Percentiles rank a stretch among this genome's conserved stretches.
Conservation (phyloP, 2,113 vertebrate genomes). For the Anoplopoma fimbria region DNA sequence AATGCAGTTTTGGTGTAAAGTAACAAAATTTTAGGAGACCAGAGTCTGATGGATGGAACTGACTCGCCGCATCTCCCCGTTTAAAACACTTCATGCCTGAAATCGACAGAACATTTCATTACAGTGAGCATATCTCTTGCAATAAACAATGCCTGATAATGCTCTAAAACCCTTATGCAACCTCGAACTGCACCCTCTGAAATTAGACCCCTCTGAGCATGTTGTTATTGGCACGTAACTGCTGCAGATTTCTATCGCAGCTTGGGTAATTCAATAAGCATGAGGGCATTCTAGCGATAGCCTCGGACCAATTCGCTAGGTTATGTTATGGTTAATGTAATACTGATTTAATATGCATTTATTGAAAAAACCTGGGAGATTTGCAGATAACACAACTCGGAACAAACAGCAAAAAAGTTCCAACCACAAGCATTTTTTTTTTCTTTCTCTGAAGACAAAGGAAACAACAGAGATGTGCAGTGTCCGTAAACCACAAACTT, state of each 20-base stretch:
- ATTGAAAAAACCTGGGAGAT: conserved; percentile 71
- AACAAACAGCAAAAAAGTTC: conserved; percentile 52
- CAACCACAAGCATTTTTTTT: conserved; percentile 21
- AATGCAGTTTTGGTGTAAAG: not conserved
- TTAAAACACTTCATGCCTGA: conserved; percentile 59
- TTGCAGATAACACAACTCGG: conserved; percentile 56
- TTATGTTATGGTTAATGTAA: conserved; percentile 71
- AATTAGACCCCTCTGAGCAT: conserved; percentile 78
- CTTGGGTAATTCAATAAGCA: conserved; percentile 86
- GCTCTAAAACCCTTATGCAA: conserved; percentile 79
- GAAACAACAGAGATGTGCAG: conserved; percentile 39
- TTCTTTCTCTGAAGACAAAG: conserved; percentile 19
- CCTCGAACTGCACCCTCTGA: conserved; percentile 72
- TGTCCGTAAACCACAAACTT: conserved; percentile 44
- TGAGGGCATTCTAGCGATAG: conserved; percentile 74
- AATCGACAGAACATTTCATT: conserved; percentile 76
- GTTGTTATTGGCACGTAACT: conserved; percentile 85
- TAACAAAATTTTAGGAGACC: not conserved
- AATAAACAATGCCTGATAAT: conserved; percentile 75
- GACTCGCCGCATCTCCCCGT: conserved; percentile 1
- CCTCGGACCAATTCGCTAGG: conserved; percentile 64
- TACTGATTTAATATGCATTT: conserved; percentile 64
- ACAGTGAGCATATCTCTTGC: conserved; percentile 53
- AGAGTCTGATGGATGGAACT: conserved; percentile 27
- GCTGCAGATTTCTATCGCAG: conserved; percentile 85